Percentiles rank a stretch among this genome's conserved stretches.
Conservation (phyloP, 2,888 invertebrate species). For the Lasioglossum marginatum region DNA sequence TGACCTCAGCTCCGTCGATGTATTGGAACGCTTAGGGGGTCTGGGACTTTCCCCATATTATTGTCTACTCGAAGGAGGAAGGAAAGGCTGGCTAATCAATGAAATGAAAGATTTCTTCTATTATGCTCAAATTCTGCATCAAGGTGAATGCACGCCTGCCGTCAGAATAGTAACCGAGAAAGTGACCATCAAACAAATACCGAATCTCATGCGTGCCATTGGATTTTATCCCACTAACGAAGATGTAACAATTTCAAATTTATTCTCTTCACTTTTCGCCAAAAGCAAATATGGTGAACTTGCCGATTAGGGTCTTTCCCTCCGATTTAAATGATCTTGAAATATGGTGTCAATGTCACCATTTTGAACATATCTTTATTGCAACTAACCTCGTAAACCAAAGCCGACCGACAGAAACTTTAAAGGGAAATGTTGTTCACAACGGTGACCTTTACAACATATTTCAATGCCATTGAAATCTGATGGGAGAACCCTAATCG, state of each 20-base stretch:
- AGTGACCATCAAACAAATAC: slow-evolving; percentile 88
- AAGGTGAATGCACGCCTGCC: slow-evolving; percentile 89
- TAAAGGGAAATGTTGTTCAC: no score
- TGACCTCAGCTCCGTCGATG: slow-evolving; percentile 51
- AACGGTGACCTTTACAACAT: no score
- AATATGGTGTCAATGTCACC: no score
- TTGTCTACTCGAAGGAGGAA: slow-evolving; percentile 89
- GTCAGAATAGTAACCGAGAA: slow-evolving; percentile 87
- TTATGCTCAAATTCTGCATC: slow-evolving; percentile 90
- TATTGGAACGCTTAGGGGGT: slow-evolving; percentile 86
- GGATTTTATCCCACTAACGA: slow-evolving; percentile 91
- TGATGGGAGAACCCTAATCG: no score
- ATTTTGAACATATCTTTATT: no score
- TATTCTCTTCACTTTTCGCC: not conserved
- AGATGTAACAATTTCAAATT: slow-evolving; percentile 85
- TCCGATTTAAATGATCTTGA: no score
- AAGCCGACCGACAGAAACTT: no score
- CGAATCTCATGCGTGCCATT: slow-evolving; percentile 90
- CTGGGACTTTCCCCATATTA: slow-evolving; percentile 89
- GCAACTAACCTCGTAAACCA: no score
- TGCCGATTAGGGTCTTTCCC: no score
- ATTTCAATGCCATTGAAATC: no score
- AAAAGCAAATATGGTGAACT: not conserved
- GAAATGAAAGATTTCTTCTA: slow-evolving; percentile 92
- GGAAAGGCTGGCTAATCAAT: slow-evolving; percentile 89